These are phyloP conservation scores for Argyresthia goedartella DNA, from an alignment of 2,888 invertebrate species.

Conservation along the genomic window DNA sequence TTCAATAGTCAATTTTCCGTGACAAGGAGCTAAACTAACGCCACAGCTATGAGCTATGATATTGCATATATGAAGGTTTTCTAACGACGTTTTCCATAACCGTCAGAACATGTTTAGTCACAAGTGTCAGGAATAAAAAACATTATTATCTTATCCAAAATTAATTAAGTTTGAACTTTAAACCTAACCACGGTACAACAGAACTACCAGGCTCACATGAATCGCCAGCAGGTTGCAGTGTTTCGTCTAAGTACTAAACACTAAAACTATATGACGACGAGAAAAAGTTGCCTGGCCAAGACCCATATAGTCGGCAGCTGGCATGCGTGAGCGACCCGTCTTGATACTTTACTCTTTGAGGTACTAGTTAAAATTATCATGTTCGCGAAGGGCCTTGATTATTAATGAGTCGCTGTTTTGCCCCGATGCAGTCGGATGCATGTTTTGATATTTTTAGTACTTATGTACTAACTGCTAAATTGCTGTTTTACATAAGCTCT, in stretches of 20 bases:
- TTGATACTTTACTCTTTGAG: conserved; percentile 39
- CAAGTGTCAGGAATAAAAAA: no score
- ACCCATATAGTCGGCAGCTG: conserved; percentile 48
- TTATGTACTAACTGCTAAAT: no score
- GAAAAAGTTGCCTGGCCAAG: conserved; percentile 71
- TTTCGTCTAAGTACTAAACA: conserved; percentile 39
- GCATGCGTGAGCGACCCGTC: conserved; percentile 34
- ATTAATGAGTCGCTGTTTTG: conserved; percentile 3
- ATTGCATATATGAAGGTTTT: no score
- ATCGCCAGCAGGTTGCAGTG: neutral
- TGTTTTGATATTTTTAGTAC: neutral
- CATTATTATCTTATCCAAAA: no score
- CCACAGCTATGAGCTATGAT: no score
- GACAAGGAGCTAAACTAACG: no score
- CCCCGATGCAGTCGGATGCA: neutral
- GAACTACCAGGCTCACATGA: neutral
- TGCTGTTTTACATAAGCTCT: no score
- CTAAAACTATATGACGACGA: conserved; percentile 13
- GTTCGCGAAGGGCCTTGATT: conserved; percentile 4
- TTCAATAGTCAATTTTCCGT: no score
- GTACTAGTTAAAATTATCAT: conserved; percentile 4
- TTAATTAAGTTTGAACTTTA: no score
- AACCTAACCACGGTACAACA: no score
- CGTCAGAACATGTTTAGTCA: no score
- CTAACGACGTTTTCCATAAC: no score